phyloP scores from a whole-genome alignment of 2,797 vertebrate genomes.

The Hydrolagus colliei region DNA sequence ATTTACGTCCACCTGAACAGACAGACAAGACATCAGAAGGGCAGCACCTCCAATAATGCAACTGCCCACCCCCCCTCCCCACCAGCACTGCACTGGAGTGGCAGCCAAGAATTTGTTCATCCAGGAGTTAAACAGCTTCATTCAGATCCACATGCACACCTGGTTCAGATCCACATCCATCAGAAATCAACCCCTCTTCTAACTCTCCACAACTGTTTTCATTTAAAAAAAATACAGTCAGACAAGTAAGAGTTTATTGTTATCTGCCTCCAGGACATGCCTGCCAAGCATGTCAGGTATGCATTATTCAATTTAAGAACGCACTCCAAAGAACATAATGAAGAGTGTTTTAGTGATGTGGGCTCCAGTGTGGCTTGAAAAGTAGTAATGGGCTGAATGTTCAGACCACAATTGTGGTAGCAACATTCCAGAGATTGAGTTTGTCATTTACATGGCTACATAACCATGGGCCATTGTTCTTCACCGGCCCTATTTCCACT shows the following conservation, averaged over 20 bases:
- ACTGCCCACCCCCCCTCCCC: no score
- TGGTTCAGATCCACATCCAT: background rate
- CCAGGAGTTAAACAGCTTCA: background rate
- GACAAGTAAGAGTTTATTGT: conserved; percentile 26
- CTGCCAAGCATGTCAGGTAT: conserved; percentile 29
- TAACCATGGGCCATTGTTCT: conserved; percentile 25
- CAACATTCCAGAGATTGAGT: conserved; percentile 25
- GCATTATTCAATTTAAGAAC: conserved; percentile 30
- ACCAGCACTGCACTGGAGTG: no score
- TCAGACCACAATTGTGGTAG: conserved; percentile 27
- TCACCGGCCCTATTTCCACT: background rate
- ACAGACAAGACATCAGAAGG: no score
- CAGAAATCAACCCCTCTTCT: background rate
- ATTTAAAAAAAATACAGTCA: conserved; percentile 24
- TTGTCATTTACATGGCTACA: conserved; percentile 29
- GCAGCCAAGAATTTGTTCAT: no score
- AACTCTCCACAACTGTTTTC: conserved; percentile 11
- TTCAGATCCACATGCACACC: background rate
- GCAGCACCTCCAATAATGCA: no score
- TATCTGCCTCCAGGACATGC: conserved; percentile 15
- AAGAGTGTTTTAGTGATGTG: conserved; percentile 13
- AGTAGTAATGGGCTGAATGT: conserved; percentile 17
- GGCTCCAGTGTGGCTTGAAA: conserved; percentile 17
- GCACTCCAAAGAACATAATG: conserved; percentile 29
- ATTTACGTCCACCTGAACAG: no score